Base-by-base conservation (phyloP, 2,113 vertebrate species). In the Scartelaos histophorus region DNA sequence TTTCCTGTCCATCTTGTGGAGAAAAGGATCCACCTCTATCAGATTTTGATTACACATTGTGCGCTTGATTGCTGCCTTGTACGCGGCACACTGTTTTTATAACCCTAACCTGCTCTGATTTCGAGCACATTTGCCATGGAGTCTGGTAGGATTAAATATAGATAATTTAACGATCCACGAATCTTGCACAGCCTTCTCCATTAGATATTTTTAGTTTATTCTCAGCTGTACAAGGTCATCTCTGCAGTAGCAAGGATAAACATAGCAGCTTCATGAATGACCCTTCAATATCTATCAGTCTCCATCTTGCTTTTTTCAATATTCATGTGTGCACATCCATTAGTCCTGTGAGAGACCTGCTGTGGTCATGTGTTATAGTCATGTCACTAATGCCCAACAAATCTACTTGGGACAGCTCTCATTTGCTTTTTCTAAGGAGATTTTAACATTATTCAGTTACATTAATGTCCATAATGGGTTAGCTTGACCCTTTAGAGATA, bases 1-100 rank as follows among this genome's bases (percentile, higher is more conserved):
- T 60, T 54, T 85, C 69, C 74, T 85, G 79, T 81, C 62, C 66
- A 65, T 57, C 49, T 72, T n/a, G 47, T 81, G 69, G 70, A 71
- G 22, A 82, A 83, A 82, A 81, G 75, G 56, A 3, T 7, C 19
- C 0, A 53, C 49, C 73, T 83, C 66, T 43, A 35, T 82, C 77
- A 62, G 35, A 70, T 57, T 79, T 71, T 69, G 67, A 70, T 76
- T 78, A 66, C 24, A 78, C 58, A 78, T 73, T 43, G 79, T 66
- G 12, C 73, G 71, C 34, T 43, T 45, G 67, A 83, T 67, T 22
- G 68, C 70, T 78, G 73, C 67, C 47, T 58, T 54, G 58, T 72
- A 53, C 7, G 1, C 71, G 62, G 19, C 47, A 12, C 70, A 61
- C 58, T 71, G 57, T 6, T 61, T 73, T 45, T 29, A 46, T 66